Conservation (phyloP, 2,888 invertebrate species). For the Troides aeacus region DNA sequence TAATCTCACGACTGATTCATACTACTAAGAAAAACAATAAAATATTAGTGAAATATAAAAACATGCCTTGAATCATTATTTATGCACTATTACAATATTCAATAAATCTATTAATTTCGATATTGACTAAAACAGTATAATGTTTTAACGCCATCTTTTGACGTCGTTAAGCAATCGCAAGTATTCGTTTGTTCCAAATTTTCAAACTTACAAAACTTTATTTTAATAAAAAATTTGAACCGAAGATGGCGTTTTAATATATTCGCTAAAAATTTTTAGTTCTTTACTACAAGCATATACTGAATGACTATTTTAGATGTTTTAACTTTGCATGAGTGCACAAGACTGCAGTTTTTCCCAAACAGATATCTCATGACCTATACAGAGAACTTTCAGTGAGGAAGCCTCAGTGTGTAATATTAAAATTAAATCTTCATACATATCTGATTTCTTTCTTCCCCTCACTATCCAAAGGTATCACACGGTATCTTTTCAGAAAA, state of each 20-base stretch:
- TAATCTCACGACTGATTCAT: background rate
- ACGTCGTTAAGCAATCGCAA: background rate
- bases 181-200: background rate
- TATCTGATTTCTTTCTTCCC: no score
- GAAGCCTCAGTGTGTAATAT: no score
- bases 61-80: background rate
- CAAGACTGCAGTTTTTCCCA: no score
- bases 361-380: no score
- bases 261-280: background rate
- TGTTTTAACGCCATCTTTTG: constrained; percentile 13
- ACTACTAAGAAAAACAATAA: background rate
- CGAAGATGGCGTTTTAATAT: constrained; percentile 13
- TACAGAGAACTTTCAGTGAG: no score
- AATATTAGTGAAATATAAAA: no score
- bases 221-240: background rate
- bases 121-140: background rate
- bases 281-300: no score
- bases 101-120: background rate
- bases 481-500: no score
- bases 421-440: no score
- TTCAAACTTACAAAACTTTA: background rate
- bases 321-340: no score
- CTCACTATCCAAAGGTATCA: no score
- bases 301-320: no score
- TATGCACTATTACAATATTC: background rate